Conservation (phyloP, 2,113 vertebrate genomes). For the Calonectris borealis region DNA sequence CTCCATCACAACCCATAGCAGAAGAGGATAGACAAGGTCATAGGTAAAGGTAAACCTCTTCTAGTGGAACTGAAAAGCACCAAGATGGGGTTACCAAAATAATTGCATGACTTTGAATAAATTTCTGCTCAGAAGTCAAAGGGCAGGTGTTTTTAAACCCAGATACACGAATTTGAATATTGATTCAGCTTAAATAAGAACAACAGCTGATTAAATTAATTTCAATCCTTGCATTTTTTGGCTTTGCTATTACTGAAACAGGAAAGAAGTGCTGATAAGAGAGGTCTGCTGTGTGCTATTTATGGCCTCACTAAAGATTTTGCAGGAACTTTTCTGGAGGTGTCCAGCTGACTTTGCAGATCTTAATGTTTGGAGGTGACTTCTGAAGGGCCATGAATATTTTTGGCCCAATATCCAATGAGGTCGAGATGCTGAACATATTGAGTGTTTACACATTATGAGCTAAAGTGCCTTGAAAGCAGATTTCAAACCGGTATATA, state of each 20-base stretch:
- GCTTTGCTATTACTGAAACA: not conserved
- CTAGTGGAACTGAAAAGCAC: not conserved
- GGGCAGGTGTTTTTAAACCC: not conserved
- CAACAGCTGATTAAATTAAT: not conserved
- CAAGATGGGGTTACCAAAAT: not conserved
- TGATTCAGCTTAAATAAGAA: constrained; percentile 12
- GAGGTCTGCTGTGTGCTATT: not conserved
- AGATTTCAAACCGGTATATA: not conserved
- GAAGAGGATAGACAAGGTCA: not conserved
- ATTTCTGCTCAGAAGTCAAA: not conserved
- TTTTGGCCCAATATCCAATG: not conserved
- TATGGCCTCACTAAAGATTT: not conserved
- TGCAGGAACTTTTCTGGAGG: not conserved
- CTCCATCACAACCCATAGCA: not conserved
- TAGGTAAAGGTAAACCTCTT: not conserved
- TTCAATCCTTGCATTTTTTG: not conserved
- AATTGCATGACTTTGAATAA: not conserved
- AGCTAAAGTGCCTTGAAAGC: not conserved
- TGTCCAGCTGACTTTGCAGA: not conserved
- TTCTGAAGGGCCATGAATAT: not conserved
- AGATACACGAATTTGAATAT: not conserved
- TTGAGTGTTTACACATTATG: not conserved
- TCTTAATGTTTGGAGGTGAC: not conserved
- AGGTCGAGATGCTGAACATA: not conserved
- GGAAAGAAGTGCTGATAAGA: not conserved